Evolutionary conservation across 2,888 invertebrate species (phyloP).

Genomic region (Caenorhabditis wallacei): DNA sequence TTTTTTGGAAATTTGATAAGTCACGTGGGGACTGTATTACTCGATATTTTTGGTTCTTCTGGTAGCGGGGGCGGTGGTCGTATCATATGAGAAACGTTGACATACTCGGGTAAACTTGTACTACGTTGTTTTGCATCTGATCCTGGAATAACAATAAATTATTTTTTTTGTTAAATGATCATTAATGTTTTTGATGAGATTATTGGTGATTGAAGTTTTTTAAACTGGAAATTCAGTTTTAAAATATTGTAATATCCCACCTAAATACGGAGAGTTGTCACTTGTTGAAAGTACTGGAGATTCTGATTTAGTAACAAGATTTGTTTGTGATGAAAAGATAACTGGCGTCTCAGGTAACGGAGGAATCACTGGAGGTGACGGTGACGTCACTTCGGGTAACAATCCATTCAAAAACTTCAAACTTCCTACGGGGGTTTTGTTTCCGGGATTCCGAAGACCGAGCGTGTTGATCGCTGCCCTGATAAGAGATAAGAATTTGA

Average conservation of each 20-base stretch:
- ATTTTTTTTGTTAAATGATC: slow-evolving; percentile 1
- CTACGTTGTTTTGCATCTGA: slow-evolving; percentile 56
- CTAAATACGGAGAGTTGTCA: slow-evolving; percentile 52
- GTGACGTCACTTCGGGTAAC: slow-evolving; percentile 24
- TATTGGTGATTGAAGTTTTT: neutral
- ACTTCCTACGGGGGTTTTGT: slow-evolving; percentile 58
- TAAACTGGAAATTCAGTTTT: neutral
- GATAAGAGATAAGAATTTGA: slow-evolving; percentile 11
- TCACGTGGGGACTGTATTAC: slow-evolving; percentile 9
- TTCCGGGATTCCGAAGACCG: slow-evolving; percentile 34
- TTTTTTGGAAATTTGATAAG: slow-evolving; percentile 11
- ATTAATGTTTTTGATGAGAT: neutral
- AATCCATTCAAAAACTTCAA: slow-evolving; percentile 52
- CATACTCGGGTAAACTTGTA: slow-evolving; percentile 66
- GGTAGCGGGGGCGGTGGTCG: slow-evolving; percentile 18
- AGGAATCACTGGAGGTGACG: slow-evolving; percentile 13
- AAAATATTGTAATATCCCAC: neutral
- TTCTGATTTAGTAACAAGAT: slow-evolving; percentile 13
- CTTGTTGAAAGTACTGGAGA: slow-evolving; percentile 26
- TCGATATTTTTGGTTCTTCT: slow-evolving; percentile 18
- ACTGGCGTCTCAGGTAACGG: neutral
- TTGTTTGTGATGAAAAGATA: neutral
- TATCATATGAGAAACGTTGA: slow-evolving; percentile 56
- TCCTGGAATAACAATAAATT: slow-evolving; percentile 20
- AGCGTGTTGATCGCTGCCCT: slow-evolving; percentile 58